Percentiles rank a stretch among this genome's conserved stretches.
Evolutionary conservation across 2,797 vertebrate species (phyloP).

Genomic region (Pygocentrus nattereri): DNA sequence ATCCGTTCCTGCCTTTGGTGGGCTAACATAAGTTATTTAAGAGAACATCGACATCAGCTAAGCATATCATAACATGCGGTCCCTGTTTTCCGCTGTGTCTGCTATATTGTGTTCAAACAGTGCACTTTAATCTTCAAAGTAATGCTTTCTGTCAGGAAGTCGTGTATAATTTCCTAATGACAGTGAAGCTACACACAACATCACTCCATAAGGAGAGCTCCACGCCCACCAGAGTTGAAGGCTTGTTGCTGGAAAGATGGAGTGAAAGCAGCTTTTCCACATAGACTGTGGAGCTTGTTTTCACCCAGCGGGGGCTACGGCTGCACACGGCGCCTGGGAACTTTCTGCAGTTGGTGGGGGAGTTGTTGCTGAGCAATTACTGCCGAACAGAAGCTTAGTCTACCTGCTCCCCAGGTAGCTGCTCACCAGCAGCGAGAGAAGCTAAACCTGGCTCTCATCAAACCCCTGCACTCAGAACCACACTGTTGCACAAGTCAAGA

Average conservation of each 20-base stretch:
- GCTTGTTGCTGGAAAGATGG: background rate
- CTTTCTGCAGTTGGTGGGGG: slow-evolving; percentile 46
- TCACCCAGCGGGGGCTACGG: slow-evolving; percentile 53
- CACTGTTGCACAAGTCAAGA: slow-evolving; percentile 39
- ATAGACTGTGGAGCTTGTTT: slow-evolving; percentile 54
- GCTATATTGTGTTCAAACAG: background rate
- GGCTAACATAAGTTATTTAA: background rate
- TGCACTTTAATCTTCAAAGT: slow-evolving; percentile 11
- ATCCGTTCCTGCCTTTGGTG: background rate
- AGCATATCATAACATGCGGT: background rate
- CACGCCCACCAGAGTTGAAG: background rate
- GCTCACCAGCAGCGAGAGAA: slow-evolving; percentile 42
- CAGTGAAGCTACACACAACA: slow-evolving; percentile 46
- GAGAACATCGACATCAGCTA: background rate
- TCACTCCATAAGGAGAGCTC: slow-evolving; percentile 40
- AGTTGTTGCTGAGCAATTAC: slow-evolving; percentile 64
- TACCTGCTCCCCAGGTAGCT: slow-evolving; percentile 59
- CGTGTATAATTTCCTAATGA: slow-evolving; percentile 45
- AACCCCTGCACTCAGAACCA: slow-evolving; percentile 27
- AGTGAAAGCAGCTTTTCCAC: slow-evolving; percentile 36
- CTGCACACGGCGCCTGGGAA: slow-evolving; percentile 34
- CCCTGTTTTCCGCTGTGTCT: background rate
- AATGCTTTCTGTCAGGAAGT: slow-evolving; percentile 27
- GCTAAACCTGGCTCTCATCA: slow-evolving; percentile 56
- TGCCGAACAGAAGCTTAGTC: slow-evolving; percentile 54